These are phyloP conservation scores for Lagria hirta DNA, from an alignment of 2,888 invertebrate genomes.

Conservation along the genomic window DNA sequence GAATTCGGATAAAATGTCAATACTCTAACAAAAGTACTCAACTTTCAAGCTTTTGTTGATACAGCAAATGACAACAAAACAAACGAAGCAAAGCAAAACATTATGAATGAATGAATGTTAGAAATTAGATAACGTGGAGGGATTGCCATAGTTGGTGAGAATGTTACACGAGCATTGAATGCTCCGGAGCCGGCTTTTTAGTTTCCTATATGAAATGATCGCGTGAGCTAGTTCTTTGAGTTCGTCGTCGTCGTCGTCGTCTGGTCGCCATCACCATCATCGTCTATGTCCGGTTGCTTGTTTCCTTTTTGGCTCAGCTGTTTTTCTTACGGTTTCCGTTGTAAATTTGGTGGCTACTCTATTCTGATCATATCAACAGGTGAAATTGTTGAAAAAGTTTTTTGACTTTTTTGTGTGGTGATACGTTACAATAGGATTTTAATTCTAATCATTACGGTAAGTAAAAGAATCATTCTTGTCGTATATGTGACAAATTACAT, in stretches of 20 bases:
- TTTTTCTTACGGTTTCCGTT: no score
- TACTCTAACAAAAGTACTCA: no score
- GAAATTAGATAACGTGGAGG: slow-evolving; percentile 20
- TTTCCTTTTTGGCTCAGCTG: slow-evolving; percentile 21
- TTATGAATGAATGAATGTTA: slow-evolving; percentile 3
- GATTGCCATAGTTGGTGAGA: slow-evolving; percentile 10
- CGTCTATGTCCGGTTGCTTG: slow-evolving; percentile 21
- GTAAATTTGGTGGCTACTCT: no score
- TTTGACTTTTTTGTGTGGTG: slow-evolving; percentile 3
- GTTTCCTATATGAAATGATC: slow-evolving; percentile 37
- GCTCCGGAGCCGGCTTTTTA: slow-evolving; percentile 28
- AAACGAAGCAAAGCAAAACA: no score
- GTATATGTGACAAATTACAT: no score
- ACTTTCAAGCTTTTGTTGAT: background rate
- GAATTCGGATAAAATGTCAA: no score
- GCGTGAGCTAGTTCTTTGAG: slow-evolving; percentile 29
- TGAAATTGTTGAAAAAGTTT: no score
- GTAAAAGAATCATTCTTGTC: no score
- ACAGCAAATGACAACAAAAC: background rate
- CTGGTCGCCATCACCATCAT: no score
- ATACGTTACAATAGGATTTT: background rate
- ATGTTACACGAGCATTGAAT: slow-evolving; percentile 15
- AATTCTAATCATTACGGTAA: no score
- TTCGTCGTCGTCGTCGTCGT: no score
- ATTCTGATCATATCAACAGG: no score